Percentiles rank a stretch among this genome's conserved stretches.
Evolutionary conservation across 2,113 vertebrate genomes (phyloP).

Genomic region (Orientallactaga bullata): DNA sequence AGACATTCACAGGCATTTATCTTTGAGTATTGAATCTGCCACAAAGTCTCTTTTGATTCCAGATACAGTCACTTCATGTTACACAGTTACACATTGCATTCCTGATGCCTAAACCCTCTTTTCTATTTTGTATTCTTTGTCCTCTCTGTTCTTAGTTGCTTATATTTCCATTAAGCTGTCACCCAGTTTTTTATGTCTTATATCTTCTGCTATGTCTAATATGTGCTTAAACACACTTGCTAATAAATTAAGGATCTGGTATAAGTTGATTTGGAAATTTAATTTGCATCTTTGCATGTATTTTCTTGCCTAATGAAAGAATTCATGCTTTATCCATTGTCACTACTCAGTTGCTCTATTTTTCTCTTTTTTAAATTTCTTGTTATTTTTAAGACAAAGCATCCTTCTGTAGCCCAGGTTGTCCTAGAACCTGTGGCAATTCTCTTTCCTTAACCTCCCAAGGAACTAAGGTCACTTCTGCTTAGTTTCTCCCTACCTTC

Average conservation of each 20-base stretch:
- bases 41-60: not conserved
- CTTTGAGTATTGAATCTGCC: slow-evolving; percentile 1
- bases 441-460: not conserved
- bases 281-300: not conserved
- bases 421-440: too few species aligned
- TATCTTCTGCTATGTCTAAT: not conserved
- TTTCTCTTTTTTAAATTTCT: not conserved
- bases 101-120: not conserved
- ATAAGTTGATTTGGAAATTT: not conserved
- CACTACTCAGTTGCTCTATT: not conserved
- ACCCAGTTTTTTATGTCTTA: not conserved
- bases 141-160: not conserved
- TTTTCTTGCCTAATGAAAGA: not conserved
- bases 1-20: not conserved
- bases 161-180: not conserved
- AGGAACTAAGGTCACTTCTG: not conserved
- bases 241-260: not conserved
- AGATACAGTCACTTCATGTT: not conserved
- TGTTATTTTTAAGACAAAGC: not conserved
- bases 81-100: slow-evolving; percentile 1
- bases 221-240: not conserved
- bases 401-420: not conserved
- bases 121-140: not conserved
- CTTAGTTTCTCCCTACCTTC: not conserved
- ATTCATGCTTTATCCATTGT: not conserved